These are phyloP conservation scores for Microctonus hyperodae DNA, from an alignment of 2,888 invertebrate genomes.

Conservation along the genomic window DNA sequence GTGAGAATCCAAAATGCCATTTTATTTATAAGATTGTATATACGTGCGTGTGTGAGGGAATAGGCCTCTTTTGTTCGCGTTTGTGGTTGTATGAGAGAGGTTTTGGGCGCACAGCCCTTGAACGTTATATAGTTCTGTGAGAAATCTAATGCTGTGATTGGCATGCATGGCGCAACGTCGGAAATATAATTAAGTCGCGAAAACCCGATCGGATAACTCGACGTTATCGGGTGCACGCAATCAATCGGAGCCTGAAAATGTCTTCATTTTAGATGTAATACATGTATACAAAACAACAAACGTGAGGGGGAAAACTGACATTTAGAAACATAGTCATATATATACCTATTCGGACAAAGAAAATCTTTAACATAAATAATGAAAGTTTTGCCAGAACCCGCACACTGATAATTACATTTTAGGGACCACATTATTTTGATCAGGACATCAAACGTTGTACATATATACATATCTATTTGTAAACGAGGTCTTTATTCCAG, in stretches of 20 bases:
- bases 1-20: conserved; percentile 40
- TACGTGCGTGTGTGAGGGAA: neutral
- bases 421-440: conserved; percentile 50
- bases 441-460: conserved; percentile 42
- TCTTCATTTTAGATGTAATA: neutral
- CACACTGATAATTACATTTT: conserved; percentile 53
- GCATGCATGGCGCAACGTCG: conserved; percentile 28
- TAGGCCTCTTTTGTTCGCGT: neutral
- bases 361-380: conserved; percentile 49
- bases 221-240: conserved; percentile 21
- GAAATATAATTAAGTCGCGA: conserved; percentile 35
- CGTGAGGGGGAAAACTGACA: conserved; percentile 3
- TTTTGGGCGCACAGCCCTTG: conserved; percentile 12
- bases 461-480: conserved; percentile 38
- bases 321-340: neutral
- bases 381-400: conserved; percentile 42
- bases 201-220: conserved; percentile 30
- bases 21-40: neutral
- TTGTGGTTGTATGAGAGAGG: conserved; percentile 12
- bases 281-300: conserved; percentile 10
- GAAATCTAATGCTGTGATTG: conserved; percentile 26
- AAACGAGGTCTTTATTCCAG: conserved; percentile 16
- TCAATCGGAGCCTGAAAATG: conserved; percentile 4
- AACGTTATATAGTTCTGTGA: conserved; percentile 10
- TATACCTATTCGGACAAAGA: conserved; percentile 45